phyloP scores from a whole-genome alignment of 2,888 invertebrate species.

The Charanyca ferruginea region DNA sequence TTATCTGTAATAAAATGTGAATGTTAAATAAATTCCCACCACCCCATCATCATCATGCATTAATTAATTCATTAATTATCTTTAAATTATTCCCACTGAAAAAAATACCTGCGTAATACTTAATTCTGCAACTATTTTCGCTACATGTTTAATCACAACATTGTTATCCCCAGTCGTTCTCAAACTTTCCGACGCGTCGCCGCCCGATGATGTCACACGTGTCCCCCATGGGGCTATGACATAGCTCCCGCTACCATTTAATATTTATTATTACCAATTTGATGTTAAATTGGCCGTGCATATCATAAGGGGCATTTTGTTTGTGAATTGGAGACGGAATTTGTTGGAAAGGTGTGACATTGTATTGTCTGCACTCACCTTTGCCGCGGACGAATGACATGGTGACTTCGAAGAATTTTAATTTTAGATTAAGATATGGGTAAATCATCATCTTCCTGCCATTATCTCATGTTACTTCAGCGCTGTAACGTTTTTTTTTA shows the following conservation, averaged over 20 bases:
- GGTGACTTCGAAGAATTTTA: too few species aligned
- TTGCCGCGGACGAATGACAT: not conserved
- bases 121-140: too few species aligned
- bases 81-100: too few species aligned
- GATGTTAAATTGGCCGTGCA: slow-evolving; percentile 27
- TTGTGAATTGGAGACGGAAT: slow-evolving; percentile 4
- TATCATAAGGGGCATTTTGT: slow-evolving; percentile 28
- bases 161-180: slow-evolving; percentile 13
- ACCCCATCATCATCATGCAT: too few species aligned
- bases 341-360: not conserved
- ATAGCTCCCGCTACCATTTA: slow-evolving; percentile 23
- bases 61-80: too few species aligned
- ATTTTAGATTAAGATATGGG: too few species aligned
- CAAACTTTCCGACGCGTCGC: slow-evolving; percentile 30
- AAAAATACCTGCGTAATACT: too few species aligned
- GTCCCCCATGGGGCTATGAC: slow-evolving; percentile 9
- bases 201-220: slow-evolving; percentile 11
- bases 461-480: too few species aligned
- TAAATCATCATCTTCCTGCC: too few species aligned
- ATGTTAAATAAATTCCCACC: too few species aligned
- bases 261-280: slow-evolving; percentile 51
- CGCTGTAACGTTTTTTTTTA: too few species aligned
- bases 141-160: slow-evolving; percentile 38
- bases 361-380: slow-evolving; percentile 4
- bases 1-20: too few species aligned